Base-by-base conservation (phyloP, 2,113 vertebrate genomes). In the Xenus cinereus region DNA sequence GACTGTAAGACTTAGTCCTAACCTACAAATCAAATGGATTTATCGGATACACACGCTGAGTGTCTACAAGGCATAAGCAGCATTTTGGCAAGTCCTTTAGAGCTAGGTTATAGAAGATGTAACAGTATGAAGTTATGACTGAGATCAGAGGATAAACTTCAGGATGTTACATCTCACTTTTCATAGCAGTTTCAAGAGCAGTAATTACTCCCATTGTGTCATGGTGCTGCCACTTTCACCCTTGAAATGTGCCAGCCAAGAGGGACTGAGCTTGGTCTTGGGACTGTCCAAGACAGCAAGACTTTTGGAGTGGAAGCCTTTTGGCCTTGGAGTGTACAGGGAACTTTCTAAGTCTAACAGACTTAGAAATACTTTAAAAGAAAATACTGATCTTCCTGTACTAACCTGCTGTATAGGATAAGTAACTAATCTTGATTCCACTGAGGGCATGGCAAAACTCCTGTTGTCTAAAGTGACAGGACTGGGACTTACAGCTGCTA, bases 11-110 rank as follows among this genome's bases (percentile, higher is more conserved):
- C 87, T 92, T 60, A 73, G 35, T 72, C 45, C 63, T 96, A 92
- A 93, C 63, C 86, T 84, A 96, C 86, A 97, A 94, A 97, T 96
- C 97, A 96, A 90, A 64, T 12, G 56, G 83, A 97, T 95, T 97
- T 90, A 95, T 95, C 1, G 6, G 88, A 81, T 84, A 75, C 43
- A 92, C 37, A 23, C 1, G 0, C 60, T 71, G 24, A 60, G 27
- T 14, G n/a, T 93, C 88, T 72, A 92, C 73, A 48, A 90, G 60
- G 56, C 80, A 92, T n/a, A 30, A 94, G 64, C 66, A 72, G 86
- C 48, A n/a, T 82, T 95, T 95, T 96, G 91, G 93, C 95, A 96
- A 90, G 84, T 45, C 30, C 24, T 89, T 46, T 82, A 30, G 56
- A 87, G 30, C 50, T 11, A 28, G 23, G 43, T 33, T 82, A 14